Evolutionary conservation across 2,888 invertebrate genomes (phyloP).

Genomic region (Andrena bucephala): DNA sequence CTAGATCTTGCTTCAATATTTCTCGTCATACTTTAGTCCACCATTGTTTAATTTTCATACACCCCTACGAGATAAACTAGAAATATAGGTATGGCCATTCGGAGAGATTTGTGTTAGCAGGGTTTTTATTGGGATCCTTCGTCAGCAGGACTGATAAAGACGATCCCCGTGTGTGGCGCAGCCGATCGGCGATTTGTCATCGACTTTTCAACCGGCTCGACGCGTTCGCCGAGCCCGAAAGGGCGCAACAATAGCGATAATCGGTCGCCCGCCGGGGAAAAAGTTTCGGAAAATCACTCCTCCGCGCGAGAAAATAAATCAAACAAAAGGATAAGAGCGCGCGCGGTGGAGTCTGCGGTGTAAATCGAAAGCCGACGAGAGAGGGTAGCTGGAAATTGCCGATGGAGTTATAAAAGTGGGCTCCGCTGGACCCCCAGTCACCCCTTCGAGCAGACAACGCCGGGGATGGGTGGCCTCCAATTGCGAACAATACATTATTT

Average conservation of each 20-base stretch:
- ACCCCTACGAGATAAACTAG: not conserved
- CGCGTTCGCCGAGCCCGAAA: conserved; percentile 24
- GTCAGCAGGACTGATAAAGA: conserved; percentile 6
- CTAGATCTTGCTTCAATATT: not conserved
- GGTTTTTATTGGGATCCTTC: not conserved
- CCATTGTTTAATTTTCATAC: too few relatives aligned
- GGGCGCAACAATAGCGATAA: conserved; percentile 55
- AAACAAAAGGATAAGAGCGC: conserved; percentile 67
- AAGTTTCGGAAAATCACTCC: conserved; percentile 59
- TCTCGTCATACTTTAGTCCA: not conserved
- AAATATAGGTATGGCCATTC: not conserved
- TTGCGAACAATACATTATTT: conserved; percentile 76
- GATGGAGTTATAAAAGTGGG: conserved; percentile 83
- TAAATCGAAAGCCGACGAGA: conserved; percentile 71
- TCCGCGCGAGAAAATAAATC: conserved; percentile 75
- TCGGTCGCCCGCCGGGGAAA: conserved; percentile 48
- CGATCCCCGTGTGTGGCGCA: not conserved
- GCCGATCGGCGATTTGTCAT: conserved; percentile 53
- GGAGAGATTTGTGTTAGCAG: not conserved
- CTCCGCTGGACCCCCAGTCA: conserved; percentile 67
- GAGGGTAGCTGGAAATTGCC: conserved; percentile 80
- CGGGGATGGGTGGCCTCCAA: conserved; percentile 61
- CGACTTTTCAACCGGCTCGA: conserved; percentile 33
- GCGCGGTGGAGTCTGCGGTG: conserved; percentile 57
- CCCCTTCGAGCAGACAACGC: conserved; percentile 66